phyloP scores from a whole-genome alignment of 2,888 invertebrate species.

The Hemistola chrysoprasaria region DNA sequence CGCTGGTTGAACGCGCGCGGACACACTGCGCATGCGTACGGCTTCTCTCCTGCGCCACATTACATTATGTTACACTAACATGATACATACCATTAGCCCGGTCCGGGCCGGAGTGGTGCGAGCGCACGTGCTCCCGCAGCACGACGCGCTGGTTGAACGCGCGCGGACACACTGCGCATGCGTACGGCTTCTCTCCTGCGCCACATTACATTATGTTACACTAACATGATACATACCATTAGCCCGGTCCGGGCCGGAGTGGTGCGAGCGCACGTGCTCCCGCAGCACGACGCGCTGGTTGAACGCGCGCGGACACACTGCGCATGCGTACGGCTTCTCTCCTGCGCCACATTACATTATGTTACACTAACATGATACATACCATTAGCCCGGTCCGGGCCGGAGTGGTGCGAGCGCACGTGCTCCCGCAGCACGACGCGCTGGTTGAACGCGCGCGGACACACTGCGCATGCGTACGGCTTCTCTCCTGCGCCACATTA shows the following conservation, averaged over 20 bases:
- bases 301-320: constrained; percentile 91
- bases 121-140: too few relatives aligned
- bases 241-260: constrained; percentile 89
- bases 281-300: constrained; percentile 94
- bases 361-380: constrained; percentile 4
- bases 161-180: too few relatives aligned
- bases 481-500: constrained; percentile 83
- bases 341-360: not conserved
- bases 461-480: constrained; percentile 93
- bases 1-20: too few relatives aligned
- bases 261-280: constrained; percentile 93
- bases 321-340: too few relatives aligned
- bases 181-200: not conserved
- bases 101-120: too few relatives aligned
- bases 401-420: constrained; percentile 93
- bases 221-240: too few relatives aligned
- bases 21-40: too few relatives aligned
- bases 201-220: too few relatives aligned
- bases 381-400: constrained; percentile 85
- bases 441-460: constrained; percentile 93
- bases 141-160: too few relatives aligned
- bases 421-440: constrained; percentile 92
- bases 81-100: too few relatives aligned
- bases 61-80: too few relatives aligned
- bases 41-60: too few relatives aligned